phyloP scores from a whole-genome alignment of 2,888 invertebrate genomes.

The Rhaphigaster nebulosa region DNA sequence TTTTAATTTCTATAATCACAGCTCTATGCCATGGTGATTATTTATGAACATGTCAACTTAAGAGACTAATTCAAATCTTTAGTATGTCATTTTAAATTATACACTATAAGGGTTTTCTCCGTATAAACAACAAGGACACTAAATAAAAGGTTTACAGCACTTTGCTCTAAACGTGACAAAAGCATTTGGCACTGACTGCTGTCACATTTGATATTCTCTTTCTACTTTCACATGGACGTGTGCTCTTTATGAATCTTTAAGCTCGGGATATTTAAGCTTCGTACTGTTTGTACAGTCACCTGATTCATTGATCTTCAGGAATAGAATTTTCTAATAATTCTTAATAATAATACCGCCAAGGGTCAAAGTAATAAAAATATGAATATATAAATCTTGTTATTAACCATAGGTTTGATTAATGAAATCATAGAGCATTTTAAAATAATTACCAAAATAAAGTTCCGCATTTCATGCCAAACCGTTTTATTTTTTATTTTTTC shows the following conservation, averaged over 20 bases:
- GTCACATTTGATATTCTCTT: conserved; percentile 5
- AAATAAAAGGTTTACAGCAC: neutral
- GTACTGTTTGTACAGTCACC: neutral
- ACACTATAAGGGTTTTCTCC: neutral
- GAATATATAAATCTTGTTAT: no score
- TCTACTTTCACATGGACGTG: neutral
- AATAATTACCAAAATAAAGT: no score
- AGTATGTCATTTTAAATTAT: no score
- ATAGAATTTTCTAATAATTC: neutral
- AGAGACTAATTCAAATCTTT: no score
- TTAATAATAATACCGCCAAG: neutral
- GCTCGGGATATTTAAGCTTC: neutral
- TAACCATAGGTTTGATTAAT: no score
- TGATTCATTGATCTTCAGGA: neutral
- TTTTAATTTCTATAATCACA: no score
- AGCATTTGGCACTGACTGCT: neutral
- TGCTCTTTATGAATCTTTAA: conserved; percentile 22
- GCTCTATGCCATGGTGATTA: no score
- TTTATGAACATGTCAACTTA: no score
- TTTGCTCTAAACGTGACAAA: conserved; percentile 6
- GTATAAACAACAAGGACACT: neutral
- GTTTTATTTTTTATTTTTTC: no score
- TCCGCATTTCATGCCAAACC: no score
- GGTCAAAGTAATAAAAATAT: neutral
- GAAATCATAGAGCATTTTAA: no score